Conservation (phyloP, 1,140 invertebrate genomes). For the Pseudomyrmex dendroicus region DNA sequence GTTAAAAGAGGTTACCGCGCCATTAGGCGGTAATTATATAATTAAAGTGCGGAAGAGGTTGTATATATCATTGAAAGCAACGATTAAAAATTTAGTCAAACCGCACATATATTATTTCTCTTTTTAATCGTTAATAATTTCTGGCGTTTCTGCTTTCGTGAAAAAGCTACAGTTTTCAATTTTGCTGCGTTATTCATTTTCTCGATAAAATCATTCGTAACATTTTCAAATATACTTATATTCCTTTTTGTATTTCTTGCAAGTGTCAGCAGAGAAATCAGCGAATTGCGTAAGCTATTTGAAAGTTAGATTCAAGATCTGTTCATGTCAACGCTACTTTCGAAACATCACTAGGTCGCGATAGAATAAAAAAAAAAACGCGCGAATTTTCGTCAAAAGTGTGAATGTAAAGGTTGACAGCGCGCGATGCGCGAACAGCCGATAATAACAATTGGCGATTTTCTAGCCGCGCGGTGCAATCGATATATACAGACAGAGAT, state of each 20-base stretch:
- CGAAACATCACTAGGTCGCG: conserved; percentile 6
- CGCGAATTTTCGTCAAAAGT: conserved; percentile 23
- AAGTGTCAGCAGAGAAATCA: no score
- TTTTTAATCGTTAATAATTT: not conserved
- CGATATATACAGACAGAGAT: conserved; percentile 39
- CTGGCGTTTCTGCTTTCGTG: not conserved
- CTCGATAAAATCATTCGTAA: not conserved
- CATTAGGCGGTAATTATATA: conserved; percentile 1
- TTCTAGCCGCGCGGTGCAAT: conserved; percentile 11
- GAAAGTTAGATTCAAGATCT: not conserved
- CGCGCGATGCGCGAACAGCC: conserved; percentile 26
- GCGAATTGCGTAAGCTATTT: no score
- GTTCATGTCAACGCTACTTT: not conserved
- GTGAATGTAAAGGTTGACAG: conserved; percentile 14
- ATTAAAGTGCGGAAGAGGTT: conserved; percentile 7
- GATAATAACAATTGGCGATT: conserved; percentile 70
- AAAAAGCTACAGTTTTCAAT: not conserved
- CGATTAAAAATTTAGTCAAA: not conserved
- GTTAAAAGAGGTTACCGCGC: not conserved
- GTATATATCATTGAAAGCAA: conserved; percentile 10
- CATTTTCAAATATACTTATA: not conserved
- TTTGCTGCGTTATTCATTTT: not conserved
- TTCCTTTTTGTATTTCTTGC: not conserved
- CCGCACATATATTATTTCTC: conserved; percentile 2
- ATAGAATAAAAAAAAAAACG: not conserved